These are phyloP conservation scores for Cinara cedri DNA, from an alignment of 2,888 invertebrate species.

Conservation along the genomic window DNA sequence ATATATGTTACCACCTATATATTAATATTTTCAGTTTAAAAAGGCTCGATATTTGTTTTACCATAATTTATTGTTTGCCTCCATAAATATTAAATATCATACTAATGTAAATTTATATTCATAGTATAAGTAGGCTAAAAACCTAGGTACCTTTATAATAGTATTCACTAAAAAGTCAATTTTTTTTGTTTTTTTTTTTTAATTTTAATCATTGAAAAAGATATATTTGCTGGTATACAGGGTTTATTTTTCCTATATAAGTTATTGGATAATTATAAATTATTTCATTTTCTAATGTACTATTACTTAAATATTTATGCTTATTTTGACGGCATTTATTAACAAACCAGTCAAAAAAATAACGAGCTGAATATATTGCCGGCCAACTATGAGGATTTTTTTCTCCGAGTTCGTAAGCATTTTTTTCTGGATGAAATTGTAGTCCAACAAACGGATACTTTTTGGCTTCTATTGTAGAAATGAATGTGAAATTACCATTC, in stretches of 20 bases:
- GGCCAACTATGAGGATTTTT: constrained; percentile 46
- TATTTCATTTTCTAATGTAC: not conserved
- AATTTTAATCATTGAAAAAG: constrained; percentile 3
- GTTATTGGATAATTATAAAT: constrained; percentile 46
- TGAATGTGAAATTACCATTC: constrained; percentile 50
- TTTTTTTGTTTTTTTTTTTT: not conserved
- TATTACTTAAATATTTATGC: constrained; percentile 18
- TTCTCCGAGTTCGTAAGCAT: constrained; percentile 50
- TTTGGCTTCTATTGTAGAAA: constrained; percentile 57
- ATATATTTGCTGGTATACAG: constrained; percentile 34
- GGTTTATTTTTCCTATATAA: constrained; percentile 3
- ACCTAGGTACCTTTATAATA: too few species aligned
- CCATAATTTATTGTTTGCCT: too few species aligned
- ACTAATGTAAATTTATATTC: not conserved
- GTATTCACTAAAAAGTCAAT: too few species aligned
- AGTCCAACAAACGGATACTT: constrained; percentile 58
- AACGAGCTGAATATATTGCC: constrained; percentile 50
- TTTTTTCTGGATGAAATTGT: constrained; percentile 59
- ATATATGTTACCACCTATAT: too few species aligned
- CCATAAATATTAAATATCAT: not conserved
- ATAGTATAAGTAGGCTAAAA: too few species aligned
- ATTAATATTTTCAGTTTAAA: too few species aligned
- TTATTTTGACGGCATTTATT: constrained; percentile 46
- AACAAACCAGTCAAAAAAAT: constrained; percentile 57
- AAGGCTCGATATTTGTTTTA: too few species aligned